Evolutionary conservation across 2,888 invertebrate species (phyloP), one percentile per base, ranked within the genome.

Genomic region (Macrophya alboannulata): DNA sequence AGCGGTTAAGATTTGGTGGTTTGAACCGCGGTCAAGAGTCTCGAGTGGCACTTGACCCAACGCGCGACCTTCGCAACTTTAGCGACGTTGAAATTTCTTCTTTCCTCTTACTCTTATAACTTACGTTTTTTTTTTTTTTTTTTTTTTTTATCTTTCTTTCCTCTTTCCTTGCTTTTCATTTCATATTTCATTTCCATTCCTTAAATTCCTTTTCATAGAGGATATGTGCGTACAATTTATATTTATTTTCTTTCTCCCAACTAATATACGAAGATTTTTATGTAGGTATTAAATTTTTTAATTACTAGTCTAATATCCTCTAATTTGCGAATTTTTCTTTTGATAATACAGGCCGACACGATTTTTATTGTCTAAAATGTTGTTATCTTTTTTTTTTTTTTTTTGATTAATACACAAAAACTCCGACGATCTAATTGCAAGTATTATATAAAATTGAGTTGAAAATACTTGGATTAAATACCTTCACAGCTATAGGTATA

Each of bases 91-190:
- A 71, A 71, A 71, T 76, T 31, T 76, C 45, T 48, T 48, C 21
- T 9, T 21, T 37, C 48, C 12, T 10, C 45, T 48, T 45, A 5
- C 45, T 17, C 9, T 1, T 48, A 17, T 31, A 68, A n/a, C n/a
- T n/a, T 65, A 79, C 59, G 71, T 55, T 86, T 51, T 85, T 84
- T 72, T 85, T 25, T 62, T 71, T 51, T 68, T 83, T 55, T 21
- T 37, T 59, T 85, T 65, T 25, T 83, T 79, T 55, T 83, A 59
- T n/a, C 59, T 4, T 81, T 17, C 15, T 12, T 10, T 17, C 8
- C n/a, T n/a, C n/a, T n/a, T n/a, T n/a, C n/a, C n/a, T n/a, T n/a
- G n/a, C n/a, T n/a, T n/a, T n/a, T n/a, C n/a, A n/a, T n/a, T n/a
- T n/a, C n/a, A 40, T 40, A 71, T 31, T 43, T 72, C 5, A 5